These are phyloP conservation scores for Porites australiensis DNA, from an alignment of 64 coral and sea anemone genomes.

Conservation along the genomic window DNA sequence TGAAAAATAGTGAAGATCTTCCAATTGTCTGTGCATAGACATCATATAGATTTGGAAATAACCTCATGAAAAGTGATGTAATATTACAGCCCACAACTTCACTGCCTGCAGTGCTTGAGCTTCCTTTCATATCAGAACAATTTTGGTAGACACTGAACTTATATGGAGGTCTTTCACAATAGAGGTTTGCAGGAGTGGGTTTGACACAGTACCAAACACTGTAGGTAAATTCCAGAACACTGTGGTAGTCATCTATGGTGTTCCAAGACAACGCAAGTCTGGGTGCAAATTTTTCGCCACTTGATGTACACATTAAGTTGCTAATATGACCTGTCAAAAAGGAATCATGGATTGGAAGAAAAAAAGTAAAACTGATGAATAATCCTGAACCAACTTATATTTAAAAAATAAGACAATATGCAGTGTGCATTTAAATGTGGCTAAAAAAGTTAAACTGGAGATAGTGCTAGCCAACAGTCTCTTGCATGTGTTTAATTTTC, in stretches of 20 bases:
- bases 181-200: neutral
- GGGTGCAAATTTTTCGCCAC: neutral
- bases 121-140: neutral
- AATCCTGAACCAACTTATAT: too few species aligned
- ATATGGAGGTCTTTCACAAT: neutral
- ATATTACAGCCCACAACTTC: neutral
- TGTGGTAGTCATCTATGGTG: neutral
- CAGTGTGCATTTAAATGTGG: too few species aligned
- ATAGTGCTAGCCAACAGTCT: too few species aligned
- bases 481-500: too few species aligned
- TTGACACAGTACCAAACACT: neutral
- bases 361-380: too few species aligned
- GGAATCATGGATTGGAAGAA: too few species aligned
- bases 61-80: conserved; percentile 6
- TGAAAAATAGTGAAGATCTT: neutral
- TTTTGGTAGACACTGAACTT: neutral
- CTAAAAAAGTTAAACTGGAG: too few species aligned
- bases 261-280: neutral
- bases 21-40: neutral
- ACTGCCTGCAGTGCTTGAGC: neutral
- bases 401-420: too few species aligned
- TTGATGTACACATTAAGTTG: conserved; percentile 16
- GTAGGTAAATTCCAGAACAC: conserved; percentile 21
- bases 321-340: neutral
- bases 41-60: conserved; percentile 24